A percentile compares a stretch with the other conserved stretches of the same genome.
These are phyloP conservation scores for Sipha flava DNA, from an alignment of 1,140 invertebrate species.

Conservation along the genomic window DNA sequence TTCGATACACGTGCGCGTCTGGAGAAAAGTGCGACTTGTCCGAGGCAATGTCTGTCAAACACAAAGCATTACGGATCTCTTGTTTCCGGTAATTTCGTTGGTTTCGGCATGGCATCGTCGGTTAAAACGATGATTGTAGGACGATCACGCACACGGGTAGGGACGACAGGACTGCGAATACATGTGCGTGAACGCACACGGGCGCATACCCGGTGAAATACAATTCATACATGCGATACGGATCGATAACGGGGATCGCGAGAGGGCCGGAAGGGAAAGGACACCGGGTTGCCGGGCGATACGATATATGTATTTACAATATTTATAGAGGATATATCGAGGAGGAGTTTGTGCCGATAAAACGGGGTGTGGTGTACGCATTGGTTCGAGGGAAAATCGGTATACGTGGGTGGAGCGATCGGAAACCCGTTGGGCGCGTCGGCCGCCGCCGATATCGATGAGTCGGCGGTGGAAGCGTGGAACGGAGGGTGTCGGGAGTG, in stretches of 20 bases:
- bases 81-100: no score
- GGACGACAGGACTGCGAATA: no score
- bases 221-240: background rate
- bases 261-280: background rate
- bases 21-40: no score
- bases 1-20: no score
- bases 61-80: no score
- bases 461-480: background rate
- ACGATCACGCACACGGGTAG: no score
- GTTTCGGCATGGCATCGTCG: no score
- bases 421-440: slow-evolving; percentile 31
- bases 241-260: background rate
- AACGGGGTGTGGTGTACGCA: slow-evolving; percentile 30
- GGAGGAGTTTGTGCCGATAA: slow-evolving; percentile 29
- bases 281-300: background rate
- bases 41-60: no score
- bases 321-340: background rate
- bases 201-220: background rate
- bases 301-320: background rate
- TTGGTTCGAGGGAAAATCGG: slow-evolving; percentile 19
- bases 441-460: slow-evolving; percentile 15
- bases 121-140: no score
- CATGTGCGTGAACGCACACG: no score
- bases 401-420: slow-evolving; percentile 31
- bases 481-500: background rate